A percentile compares a stretch with the other conserved stretches of the same genome.
These are phyloP conservation scores for Tapirus terrestris DNA, from an alignment of 2,113 vertebrate genomes.

Conservation along the genomic window DNA sequence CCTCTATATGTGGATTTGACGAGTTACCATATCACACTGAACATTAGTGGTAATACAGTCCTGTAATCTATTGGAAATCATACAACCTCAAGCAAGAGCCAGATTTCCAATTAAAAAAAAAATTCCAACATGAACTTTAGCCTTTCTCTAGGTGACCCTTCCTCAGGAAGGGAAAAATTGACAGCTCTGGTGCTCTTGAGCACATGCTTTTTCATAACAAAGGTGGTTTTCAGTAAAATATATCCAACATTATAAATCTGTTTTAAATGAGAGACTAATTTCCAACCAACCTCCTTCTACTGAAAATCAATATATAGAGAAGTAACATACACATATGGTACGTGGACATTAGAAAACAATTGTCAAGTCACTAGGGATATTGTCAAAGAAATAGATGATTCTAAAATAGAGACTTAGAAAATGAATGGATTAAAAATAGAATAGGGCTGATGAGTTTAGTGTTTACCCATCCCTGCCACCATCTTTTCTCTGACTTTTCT, in stretches of 20 bases:
- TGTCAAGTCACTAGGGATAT: neutral
- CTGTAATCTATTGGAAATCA: slow-evolving; percentile 70
- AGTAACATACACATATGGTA: neutral
- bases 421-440: neutral
- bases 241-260: neutral
- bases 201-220: neutral
- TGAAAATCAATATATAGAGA: slow-evolving; percentile 29
- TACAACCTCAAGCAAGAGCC: slow-evolving; percentile 47
- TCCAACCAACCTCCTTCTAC: slow-evolving; percentile 5
- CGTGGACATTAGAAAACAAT: neutral
- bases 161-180: neutral
- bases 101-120: slow-evolving; percentile 57
- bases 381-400: neutral
- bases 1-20: slow-evolving; percentile 71
- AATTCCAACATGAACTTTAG: slow-evolving; percentile 38
- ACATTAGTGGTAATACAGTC: slow-evolving; percentile 53
- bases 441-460: neutral
- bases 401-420: neutral
- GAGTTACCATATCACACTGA: slow-evolving; percentile 81
- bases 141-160: neutral
- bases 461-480: neutral
- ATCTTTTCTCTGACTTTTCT: neutral
- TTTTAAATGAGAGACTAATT: neutral
- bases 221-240: neutral
- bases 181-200: neutral